Evolutionary conservation across 2,113 vertebrate genomes (phyloP).

Genomic region (Chionis minor): DNA sequence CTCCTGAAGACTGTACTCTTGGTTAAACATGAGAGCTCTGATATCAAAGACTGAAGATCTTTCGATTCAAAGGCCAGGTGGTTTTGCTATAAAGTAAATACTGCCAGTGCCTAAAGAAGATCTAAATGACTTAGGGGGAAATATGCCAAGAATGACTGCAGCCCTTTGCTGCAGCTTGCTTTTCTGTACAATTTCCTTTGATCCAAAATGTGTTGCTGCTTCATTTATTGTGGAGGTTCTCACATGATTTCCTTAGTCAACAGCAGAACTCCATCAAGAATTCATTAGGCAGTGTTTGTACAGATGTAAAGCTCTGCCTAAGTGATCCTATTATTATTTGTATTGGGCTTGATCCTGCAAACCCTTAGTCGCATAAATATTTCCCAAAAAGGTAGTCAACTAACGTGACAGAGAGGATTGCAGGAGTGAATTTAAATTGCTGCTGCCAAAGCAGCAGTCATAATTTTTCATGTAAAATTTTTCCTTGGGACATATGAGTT

Average conservation of each 20-base stretch:
- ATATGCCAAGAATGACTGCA: constrained; percentile 18
- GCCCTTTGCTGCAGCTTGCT: background rate
- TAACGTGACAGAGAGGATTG: background rate
- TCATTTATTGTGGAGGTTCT: constrained; percentile 27
- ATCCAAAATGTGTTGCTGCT: constrained; percentile 32
- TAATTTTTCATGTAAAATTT: background rate
- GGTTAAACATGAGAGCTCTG: background rate
- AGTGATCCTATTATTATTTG: constrained; percentile 52
- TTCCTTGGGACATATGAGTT: background rate
- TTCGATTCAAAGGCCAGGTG: background rate
- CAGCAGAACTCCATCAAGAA: constrained; percentile 50
- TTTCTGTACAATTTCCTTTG: constrained; percentile 36
- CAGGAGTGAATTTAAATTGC: background rate
- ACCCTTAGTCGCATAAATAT: background rate
- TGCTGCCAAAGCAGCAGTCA: background rate
- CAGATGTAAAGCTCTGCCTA: constrained; percentile 56
- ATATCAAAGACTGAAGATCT: constrained; percentile 18
- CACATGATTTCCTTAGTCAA: constrained; percentile 46
- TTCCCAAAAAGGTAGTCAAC: background rate
- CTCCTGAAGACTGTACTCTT: background rate
- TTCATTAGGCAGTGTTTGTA: constrained; percentile 58
- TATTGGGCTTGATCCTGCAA: constrained; percentile 24
- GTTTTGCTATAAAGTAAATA: constrained; percentile 8
- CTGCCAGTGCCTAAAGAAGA: background rate
- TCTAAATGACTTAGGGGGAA: background rate